Evolutionary conservation across 1,140 invertebrate species (phyloP).

Genomic region (Episyrphus balteatus): DNA sequence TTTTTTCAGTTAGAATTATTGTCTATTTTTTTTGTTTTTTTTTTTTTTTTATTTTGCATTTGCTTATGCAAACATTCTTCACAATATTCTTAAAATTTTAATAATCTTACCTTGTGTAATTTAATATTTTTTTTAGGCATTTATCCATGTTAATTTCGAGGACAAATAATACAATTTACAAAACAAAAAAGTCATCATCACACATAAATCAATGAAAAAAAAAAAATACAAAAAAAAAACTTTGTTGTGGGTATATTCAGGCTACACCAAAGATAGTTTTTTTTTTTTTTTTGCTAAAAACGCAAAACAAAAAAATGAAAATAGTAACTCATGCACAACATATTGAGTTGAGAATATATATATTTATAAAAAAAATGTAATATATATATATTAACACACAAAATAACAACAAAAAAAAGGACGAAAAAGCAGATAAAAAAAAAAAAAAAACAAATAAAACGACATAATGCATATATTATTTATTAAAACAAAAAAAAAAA

Average conservation of each 20-base stretch:
- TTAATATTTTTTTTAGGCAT: conserved; percentile 33
- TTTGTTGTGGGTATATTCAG: background rate
- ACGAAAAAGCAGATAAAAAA: background rate
- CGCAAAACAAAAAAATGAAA: conserved; percentile 12
- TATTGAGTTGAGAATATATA: conserved; percentile 12
- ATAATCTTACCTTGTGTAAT: conserved; percentile 20
- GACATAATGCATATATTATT: conserved; percentile 17
- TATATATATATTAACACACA: conserved; percentile 1
- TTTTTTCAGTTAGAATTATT: conserved; percentile 1
- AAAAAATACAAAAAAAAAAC: conserved; percentile 11
- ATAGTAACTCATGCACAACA: conserved; percentile 21
- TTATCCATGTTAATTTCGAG: conserved; percentile 38
- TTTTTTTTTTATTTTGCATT: background rate
- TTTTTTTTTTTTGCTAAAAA: conserved; percentile 3
- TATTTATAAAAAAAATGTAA: conserved; percentile 3
- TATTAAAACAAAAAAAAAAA: conserved; percentile 10
- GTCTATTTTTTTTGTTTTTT: background rate
- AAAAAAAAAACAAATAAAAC: background rate
- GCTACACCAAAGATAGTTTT: conserved; percentile 6
- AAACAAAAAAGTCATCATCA: conserved; percentile 9
- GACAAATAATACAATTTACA: conserved; percentile 17
- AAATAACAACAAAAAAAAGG: conserved; percentile 9
- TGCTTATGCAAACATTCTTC: background rate
- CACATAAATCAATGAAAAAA: conserved; percentile 7
- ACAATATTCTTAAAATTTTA: conserved; percentile 2